A percentile compares a stretch with the other conserved stretches of the same genome.
phyloP scores from a whole-genome alignment of 2,888 invertebrate genomes.

The Drosophila hawaiiensis region DNA sequence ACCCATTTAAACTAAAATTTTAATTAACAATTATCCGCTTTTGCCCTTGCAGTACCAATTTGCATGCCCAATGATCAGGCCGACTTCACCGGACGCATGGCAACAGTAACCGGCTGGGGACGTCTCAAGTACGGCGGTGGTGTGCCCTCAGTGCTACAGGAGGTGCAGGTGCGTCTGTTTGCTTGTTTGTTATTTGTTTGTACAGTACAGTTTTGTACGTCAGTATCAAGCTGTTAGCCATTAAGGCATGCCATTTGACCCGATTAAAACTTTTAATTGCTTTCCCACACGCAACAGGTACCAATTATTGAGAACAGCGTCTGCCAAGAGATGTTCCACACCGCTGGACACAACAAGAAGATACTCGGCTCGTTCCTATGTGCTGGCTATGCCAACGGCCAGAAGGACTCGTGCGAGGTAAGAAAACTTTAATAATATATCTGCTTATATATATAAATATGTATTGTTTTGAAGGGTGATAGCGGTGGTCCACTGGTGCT shows the following conservation, averaged over 20 bases:
- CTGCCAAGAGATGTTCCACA: conserved; percentile 97
- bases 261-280: conserved; percentile 36
- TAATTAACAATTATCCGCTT: not conserved
- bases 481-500: conserved; percentile 96
- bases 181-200: not conserved
- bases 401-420: conserved; percentile 97
- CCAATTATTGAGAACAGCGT: conserved; percentile 96
- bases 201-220: not conserved
- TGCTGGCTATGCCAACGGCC: conserved; percentile 96
- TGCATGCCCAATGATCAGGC: conserved; percentile 93
- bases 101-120: conserved; percentile 97
- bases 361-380: conserved; percentile 95
- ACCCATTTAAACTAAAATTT: not conserved
- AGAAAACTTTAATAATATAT: conserved; percentile 8
- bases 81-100: conserved; percentile 94
- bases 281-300: conserved; percentile 86
- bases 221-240: conserved; percentile 23
- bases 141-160: conserved; percentile 94
- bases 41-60: conserved; percentile 90
- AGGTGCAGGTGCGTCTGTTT: conserved; percentile 89
- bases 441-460: conserved; percentile 5
- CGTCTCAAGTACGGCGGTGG: conserved; percentile 95
- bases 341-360: conserved; percentile 94
- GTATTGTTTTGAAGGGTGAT: conserved; percentile 90
- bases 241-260: conserved; percentile 6